Conservation (phyloP, 2,888 invertebrate species). For the Scrobipalpa costella region DNA sequence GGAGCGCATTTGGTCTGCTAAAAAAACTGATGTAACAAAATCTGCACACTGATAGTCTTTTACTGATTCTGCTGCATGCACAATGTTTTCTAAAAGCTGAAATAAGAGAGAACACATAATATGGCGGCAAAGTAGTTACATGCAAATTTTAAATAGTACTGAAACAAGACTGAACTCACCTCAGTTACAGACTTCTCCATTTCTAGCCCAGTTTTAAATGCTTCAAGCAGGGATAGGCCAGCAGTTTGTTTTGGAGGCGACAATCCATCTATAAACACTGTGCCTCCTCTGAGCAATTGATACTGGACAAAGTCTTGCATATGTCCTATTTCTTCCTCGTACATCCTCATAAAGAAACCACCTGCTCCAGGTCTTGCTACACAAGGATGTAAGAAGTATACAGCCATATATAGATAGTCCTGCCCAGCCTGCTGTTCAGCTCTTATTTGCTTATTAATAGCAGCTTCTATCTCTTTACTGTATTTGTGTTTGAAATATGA, state of each 20-base stretch:
- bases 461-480: slow-evolving; percentile 42
- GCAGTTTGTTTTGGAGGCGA: slow-evolving; percentile 32
- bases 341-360: slow-evolving; percentile 55
- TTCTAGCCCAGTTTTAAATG: slow-evolving; percentile 44
- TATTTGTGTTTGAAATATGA: slow-evolving; percentile 42
- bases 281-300: slow-evolving; percentile 50
- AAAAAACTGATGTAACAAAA: slow-evolving; percentile 48
- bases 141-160: not conserved
- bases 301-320: slow-evolving; percentile 51
- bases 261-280: slow-evolving; percentile 39
- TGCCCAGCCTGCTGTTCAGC: slow-evolving; percentile 53
- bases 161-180: slow-evolving; percentile 36
- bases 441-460: slow-evolving; percentile 50
- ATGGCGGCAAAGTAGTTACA: not conserved
- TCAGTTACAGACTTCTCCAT: slow-evolving; percentile 52
- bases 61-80: slow-evolving; percentile 43
- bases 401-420: slow-evolving; percentile 50
- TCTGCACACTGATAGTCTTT: slow-evolving; percentile 53
- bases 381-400: slow-evolving; percentile 46
- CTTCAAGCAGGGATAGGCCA: slow-evolving; percentile 42
- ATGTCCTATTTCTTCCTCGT: slow-evolving; percentile 50
- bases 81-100: slow-evolving; percentile 47
- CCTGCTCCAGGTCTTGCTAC: slow-evolving; percentile 46
- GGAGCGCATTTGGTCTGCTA: slow-evolving; percentile 49
- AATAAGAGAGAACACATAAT: not conserved